These are phyloP conservation scores for Macrophya alboannulata DNA, from an alignment of 2,888 invertebrate genomes.

Conservation along the genomic window DNA sequence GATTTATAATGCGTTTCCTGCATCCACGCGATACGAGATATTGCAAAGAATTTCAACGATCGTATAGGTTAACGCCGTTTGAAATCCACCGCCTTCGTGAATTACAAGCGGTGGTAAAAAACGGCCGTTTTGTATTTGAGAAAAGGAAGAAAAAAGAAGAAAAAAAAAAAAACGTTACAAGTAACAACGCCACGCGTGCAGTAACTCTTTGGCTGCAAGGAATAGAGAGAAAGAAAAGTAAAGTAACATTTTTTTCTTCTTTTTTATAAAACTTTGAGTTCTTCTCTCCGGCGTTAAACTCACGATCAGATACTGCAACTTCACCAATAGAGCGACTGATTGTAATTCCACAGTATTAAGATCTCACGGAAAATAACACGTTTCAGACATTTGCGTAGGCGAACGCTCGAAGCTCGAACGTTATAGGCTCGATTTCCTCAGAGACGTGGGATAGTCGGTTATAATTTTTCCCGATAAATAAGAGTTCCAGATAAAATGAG, in stretches of 20 bases:
- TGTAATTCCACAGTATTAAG: constrained; percentile 34
- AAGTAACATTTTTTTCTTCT: neutral
- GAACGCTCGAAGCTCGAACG: neutral
- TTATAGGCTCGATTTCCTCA: neutral
- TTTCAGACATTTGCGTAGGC: constrained; percentile 30
- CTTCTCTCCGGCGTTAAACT: neutral
- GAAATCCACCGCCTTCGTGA: constrained; percentile 27
- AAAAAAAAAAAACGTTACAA: neutral
- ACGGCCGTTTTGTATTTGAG: neutral
- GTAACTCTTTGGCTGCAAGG: neutral
- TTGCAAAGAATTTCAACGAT: constrained; percentile 36
- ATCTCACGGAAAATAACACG: constrained; percentile 46
- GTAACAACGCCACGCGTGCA: neutral
- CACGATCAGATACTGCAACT: neutral
- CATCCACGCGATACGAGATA: constrained; percentile 40
- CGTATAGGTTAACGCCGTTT: constrained; percentile 10
- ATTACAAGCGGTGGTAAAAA: neutral
- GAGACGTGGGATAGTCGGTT: neutral
- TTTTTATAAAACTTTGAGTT: neutral
- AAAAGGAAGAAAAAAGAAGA: neutral
- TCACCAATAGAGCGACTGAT: constrained; percentile 18
- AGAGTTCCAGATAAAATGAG: neutral
- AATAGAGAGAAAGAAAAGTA: neutral
- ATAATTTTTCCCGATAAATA: neutral
- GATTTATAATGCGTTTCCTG: constrained; percentile 12